These are phyloP conservation scores for Nephrotoma appendiculata DNA, from an alignment of 2,888 invertebrate species.

Conservation along the genomic window DNA sequence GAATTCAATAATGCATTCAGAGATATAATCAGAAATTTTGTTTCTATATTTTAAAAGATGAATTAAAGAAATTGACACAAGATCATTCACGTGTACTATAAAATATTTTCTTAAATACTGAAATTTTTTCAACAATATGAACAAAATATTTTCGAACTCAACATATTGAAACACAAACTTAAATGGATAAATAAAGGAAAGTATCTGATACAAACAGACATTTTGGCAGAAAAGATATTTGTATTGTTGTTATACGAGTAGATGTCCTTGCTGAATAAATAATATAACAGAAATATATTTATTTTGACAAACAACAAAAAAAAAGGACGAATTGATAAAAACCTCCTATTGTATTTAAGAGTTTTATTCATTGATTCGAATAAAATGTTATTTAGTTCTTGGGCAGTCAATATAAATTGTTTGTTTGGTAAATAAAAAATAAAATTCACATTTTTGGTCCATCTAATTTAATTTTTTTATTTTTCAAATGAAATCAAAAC, in stretches of 20 bases:
- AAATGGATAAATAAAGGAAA: too few species aligned
- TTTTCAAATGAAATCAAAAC: not conserved
- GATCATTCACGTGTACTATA: too few species aligned
- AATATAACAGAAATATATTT: not conserved
- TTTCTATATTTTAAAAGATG: too few species aligned
- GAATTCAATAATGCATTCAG: too few species aligned
- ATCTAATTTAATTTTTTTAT: not conserved
- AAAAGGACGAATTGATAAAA: not conserved
- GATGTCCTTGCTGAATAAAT: not conserved
- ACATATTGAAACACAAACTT: too few species aligned
- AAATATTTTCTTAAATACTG: too few species aligned
- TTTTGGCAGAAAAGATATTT: not conserved
- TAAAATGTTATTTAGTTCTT: not conserved
- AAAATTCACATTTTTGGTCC: not conserved
- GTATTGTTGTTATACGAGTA: not conserved
- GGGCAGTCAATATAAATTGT: not conserved
- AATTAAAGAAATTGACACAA: too few species aligned
- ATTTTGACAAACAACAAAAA: not conserved
- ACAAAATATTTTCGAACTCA: too few species aligned
- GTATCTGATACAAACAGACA: too few species aligned
- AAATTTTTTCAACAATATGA: too few species aligned
- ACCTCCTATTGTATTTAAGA: not conserved
- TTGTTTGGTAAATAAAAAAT: not conserved
- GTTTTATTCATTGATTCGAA: not conserved
- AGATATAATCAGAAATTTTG: too few species aligned